phyloP scores from a whole-genome alignment of 2,113 vertebrate genomes.

The Eupsittula cactorum region DNA sequence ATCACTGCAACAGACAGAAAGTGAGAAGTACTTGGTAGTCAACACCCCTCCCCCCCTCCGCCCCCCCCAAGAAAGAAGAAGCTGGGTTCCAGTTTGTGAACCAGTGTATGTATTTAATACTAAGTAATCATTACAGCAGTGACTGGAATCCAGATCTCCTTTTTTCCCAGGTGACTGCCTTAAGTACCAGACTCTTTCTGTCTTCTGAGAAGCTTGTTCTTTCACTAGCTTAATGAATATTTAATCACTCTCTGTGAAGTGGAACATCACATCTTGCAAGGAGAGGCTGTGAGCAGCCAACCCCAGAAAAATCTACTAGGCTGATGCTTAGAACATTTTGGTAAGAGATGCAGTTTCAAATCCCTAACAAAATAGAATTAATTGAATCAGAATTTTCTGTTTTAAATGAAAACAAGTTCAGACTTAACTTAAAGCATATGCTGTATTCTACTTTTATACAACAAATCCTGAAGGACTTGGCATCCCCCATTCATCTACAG shows the following conservation, averaged over 20 bases:
- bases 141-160: conserved; percentile 68
- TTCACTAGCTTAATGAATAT: conserved; percentile 68
- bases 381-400: conserved; percentile 2
- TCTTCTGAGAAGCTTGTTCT: conserved; percentile 71
- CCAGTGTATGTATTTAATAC: conserved; percentile 62
- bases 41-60: neutral
- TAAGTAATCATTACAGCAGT: conserved; percentile 67
- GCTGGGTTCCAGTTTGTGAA: conserved; percentile 60
- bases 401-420: conserved; percentile 5
- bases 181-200: conserved; percentile 68
- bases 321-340: conserved; percentile 39
- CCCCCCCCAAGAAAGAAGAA: conserved; percentile 10
- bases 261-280: conserved; percentile 58
- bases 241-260: conserved; percentile 68
- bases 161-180: conserved; percentile 66
- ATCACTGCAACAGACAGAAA: conserved; percentile 36
- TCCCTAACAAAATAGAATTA: neutral
- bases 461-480: neutral
- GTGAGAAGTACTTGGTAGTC: conserved; percentile 17
- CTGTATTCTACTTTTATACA: neutral
- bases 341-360: conserved; percentile 20
- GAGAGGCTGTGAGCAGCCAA: conserved; percentile 52
- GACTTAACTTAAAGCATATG: neutral
- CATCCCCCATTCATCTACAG: neutral
- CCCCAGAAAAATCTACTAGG: conserved; percentile 52